A percentile compares a stretch with the other conserved stretches of the same genome.
Evolutionary conservation across 1,140 invertebrate species (phyloP).

Genomic region (Triops longicaudatus): DNA sequence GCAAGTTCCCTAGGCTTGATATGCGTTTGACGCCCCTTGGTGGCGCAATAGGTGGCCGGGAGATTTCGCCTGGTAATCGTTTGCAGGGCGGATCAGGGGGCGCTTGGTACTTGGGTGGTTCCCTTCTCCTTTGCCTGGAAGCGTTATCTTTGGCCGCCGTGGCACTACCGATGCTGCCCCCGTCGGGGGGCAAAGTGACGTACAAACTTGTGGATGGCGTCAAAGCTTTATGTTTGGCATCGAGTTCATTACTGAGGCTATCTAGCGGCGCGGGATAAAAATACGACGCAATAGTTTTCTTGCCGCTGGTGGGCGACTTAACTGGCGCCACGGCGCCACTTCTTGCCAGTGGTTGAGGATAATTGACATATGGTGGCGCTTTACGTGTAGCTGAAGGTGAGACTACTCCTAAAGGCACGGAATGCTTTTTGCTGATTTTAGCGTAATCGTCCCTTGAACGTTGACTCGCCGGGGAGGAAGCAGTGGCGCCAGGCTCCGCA

Average conservation of each 20-base stretch:
- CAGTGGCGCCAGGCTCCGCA: background rate
- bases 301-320: background rate
- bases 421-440: constrained; percentile 18
- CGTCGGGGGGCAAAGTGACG: background rate
- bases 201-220: background rate
- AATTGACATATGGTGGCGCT: constrained; percentile 11
- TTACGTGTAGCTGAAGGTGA: background rate
- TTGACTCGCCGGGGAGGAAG: background rate
- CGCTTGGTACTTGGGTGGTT: constrained; percentile 25
- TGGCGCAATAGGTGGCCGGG: constrained; percentile 18
- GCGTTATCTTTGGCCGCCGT: background rate
- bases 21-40: constrained; percentile 16
- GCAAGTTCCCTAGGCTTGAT: constrained; percentile 10
- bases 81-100: constrained; percentile 25
- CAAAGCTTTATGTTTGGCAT: background rate
- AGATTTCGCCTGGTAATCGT: background rate
- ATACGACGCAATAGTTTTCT: constrained; percentile 9
- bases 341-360: background rate
- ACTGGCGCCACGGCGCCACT: too few relatives aligned
- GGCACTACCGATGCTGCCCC: background rate
- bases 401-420: background rate
- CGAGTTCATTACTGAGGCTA: background rate
- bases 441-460: constrained; percentile 19
- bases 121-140: background rate
- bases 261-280: constrained; percentile 13